These are phyloP conservation scores for Todiramphus saurophagus DNA, from an alignment of 2,113 vertebrate species.

Conservation along the genomic window DNA sequence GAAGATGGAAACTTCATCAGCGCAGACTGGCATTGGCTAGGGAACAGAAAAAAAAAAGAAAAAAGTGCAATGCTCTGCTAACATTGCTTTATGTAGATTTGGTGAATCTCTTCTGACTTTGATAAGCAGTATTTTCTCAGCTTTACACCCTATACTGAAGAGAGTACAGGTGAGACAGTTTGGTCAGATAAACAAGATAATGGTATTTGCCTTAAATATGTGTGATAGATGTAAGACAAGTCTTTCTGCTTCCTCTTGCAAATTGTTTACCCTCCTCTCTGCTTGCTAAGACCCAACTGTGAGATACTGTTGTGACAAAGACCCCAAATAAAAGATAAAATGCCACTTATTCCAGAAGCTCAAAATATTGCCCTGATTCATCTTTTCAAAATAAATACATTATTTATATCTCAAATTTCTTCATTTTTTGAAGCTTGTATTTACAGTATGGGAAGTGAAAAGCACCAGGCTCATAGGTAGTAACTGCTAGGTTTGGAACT, in stretches of 20 bases:
- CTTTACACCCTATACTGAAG: neutral
- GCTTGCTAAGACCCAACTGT: neutral
- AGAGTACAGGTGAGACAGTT: neutral
- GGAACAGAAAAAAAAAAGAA: neutral
- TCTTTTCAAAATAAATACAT: neutral
- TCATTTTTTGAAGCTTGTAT: neutral
- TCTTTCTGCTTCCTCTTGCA: neutral
- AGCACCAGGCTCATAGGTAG: neutral
- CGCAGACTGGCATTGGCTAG: neutral
- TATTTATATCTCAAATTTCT: neutral
- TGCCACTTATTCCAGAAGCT: neutral
- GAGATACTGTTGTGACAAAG: neutral
- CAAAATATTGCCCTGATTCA: neutral
- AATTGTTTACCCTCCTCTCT: neutral
- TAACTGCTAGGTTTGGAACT: neutral
- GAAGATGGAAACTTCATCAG: neutral
- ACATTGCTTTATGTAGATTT: neutral
- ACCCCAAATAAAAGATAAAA: neutral
- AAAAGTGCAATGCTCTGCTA: neutral
- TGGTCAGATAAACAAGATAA: neutral
- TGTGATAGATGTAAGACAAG: neutral
- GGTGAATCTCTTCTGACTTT: neutral
- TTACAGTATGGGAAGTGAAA: neutral
- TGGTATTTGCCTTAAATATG: neutral
- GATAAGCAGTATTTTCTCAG: neutral